Evolutionary conservation across 2,888 invertebrate species (phyloP), one percentile per base, ranked within the genome.

Genomic region (Drosophila cyrtoloma): DNA sequence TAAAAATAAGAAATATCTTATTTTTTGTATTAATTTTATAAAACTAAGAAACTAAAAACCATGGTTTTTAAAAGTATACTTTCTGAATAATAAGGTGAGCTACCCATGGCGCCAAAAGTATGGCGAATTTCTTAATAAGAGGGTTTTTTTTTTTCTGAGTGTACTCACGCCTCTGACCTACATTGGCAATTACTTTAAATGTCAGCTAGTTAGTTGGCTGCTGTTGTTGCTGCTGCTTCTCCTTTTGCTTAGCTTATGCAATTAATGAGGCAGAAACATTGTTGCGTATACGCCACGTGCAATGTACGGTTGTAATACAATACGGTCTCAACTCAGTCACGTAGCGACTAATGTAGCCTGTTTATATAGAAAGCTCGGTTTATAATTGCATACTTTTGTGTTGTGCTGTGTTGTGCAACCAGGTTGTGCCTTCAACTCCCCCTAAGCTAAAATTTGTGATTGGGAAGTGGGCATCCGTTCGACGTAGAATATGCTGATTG

Each of bases 261-360:
- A 73, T 63, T 76, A 77, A 66, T 66, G 61, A 44, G 44, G 33
- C 47, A 58, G 39, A 32, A 22, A 22, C 53, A 47, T 56, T 60
- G 37, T 37, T 56, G 55, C 74, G 67, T 33, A 78, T 67, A 78
- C 67, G 74, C 44, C 56, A 60, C 60, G 74, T 77, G 66, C 74
- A 73, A 44, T 55, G 39, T 32, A 5, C 37, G n/a, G 39, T 14
- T 16, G 47, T 9, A 47, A 16, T 47, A 16, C 47, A 47, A 26
- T 47, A 47, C 16, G 26, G 9, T 12, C 32, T 5, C 10, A 19
- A 16, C 30, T 19, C 58, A 33, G 30, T 26, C 60, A 47, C 59
- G 56, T 61, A 14, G 19, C 7, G 19, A 5, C 61, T 39, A 39
- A 53, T 39, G 30, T 0, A n/a, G 32, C 14, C 55, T 3, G 55